These are phyloP conservation scores for Zapus hudsonius DNA, from an alignment of 2,113 vertebrate species.

Conservation along the genomic window DNA sequence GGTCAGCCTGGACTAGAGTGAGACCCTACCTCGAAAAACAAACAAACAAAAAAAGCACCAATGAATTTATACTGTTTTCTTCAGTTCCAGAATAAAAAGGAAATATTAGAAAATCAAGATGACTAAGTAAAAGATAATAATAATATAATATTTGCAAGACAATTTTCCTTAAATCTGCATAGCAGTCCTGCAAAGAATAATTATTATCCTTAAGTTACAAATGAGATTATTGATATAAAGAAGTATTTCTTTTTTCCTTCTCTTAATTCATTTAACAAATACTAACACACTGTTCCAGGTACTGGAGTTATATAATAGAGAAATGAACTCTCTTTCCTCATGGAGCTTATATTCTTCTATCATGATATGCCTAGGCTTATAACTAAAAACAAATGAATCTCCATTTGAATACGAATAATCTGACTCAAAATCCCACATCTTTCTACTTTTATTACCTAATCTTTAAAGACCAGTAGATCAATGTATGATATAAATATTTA, in stretches of 20 bases:
- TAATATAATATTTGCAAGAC: not conserved
- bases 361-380: not conserved
- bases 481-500: not conserved
- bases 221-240: not conserved
- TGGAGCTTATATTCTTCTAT: not conserved
- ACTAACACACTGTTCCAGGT: not conserved
- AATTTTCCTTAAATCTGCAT: constrained; percentile 26
- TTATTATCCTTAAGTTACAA: constrained; percentile 27
- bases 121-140: constrained; percentile 5
- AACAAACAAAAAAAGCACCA: not conserved
- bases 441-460: not conserved
- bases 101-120: constrained; percentile 4
- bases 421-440: not conserved
- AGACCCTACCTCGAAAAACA: no score
- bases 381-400: not conserved
- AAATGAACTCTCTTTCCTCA: not conserved
- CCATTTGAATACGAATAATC: not conserved
- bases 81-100: constrained; percentile 23
- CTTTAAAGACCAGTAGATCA: not conserved
- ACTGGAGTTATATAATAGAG: not conserved
- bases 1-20: no score
- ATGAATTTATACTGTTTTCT: not conserved
- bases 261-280: not conserved
- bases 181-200: not conserved
- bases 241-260: not conserved